Evolutionary conservation across 2,888 invertebrate genomes (phyloP), one percentile per base, ranked within the genome.

Genomic region (Latrodectus elegans): DNA sequence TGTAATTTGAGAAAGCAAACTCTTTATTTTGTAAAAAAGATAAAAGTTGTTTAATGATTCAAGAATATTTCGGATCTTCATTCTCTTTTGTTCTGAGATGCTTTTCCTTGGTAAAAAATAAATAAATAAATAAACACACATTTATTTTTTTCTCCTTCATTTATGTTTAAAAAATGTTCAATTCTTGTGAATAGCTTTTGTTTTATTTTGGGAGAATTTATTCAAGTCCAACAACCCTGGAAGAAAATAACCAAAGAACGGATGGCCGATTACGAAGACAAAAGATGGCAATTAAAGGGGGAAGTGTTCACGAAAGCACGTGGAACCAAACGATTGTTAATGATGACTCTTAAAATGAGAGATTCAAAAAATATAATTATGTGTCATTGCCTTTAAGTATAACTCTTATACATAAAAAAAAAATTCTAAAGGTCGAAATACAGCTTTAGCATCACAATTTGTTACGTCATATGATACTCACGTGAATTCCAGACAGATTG

Each of bases 231-330:
- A 68, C 67, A 17, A 68, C 67, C 67, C 67, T 26, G 26, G 22
- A 22, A 17, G 26, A 17, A 60, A 11, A 60, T 60, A 60, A 60
- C 60, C 60, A 68, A 68, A 68, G 67, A 11, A 26, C 67, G 67
- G 67, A 68, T 22, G 67, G 22, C 11, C 67, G 26, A 68, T 68
- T 68, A 68, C 67, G 22, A 17, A 68, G 67, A 68, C 67, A 68
- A 68, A 60, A 68, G 67, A 26, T 17, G 17, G 67, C 26, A 17
- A 68, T 68, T 68, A 68, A 68, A 68, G 67, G 26, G 67, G 67
- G 67, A 11, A 12, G 6, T 12, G 14, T 60, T 60, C 60, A 60
- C 60, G 60, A 60, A n/a, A 15, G 60, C 60, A 15, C 10, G 12
- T 60, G 11, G 60, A 60, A 60, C 12, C 60, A 10, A n/a, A 11